A percentile compares a stretch with the other conserved stretches of the same genome.
These are phyloP conservation scores for Pachliopta kotzebuea DNA, from an alignment of 2,888 invertebrate genomes.

Conservation along the genomic window DNA sequence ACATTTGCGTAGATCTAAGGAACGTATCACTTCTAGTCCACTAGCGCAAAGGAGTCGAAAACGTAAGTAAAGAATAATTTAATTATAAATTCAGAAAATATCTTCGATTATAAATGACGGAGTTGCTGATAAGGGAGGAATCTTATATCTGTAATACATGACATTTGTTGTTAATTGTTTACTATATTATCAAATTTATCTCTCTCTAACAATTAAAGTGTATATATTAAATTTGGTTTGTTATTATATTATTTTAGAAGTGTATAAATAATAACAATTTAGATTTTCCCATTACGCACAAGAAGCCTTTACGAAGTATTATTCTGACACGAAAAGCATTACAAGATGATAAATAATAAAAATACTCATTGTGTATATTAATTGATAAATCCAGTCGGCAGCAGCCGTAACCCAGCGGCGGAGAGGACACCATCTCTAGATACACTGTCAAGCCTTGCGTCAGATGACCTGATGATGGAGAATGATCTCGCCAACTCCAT, in stretches of 20 bases:
- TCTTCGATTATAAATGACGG: no score
- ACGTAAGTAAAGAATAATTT: constrained; percentile 49
- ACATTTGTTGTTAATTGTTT: background rate
- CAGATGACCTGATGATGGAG: constrained; percentile 94
- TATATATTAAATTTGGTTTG: no score
- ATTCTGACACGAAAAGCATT: no score
- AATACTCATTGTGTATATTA: background rate
- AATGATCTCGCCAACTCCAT: constrained; percentile 85
- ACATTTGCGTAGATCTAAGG: constrained; percentile 63
- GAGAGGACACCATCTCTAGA: constrained; percentile 87
- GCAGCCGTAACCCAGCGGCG: constrained; percentile 59
- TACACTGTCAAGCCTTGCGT: constrained; percentile 92
- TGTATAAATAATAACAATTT: no score
- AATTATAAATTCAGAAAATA: background rate
- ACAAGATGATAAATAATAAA: background rate
- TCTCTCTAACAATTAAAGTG: no score
- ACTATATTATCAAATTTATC: background rate
- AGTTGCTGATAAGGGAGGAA: no score
- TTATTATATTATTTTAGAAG: no score
- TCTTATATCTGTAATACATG: no score
- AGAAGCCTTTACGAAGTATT: no score
- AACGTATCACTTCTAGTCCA: constrained; percentile 69
- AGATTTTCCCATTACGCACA: no score
- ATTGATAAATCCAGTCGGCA: constrained; percentile 43
- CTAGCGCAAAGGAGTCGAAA: constrained; percentile 67